Conservation (phyloP, 2,113 vertebrate genomes). For the Taxidea taxus region DNA sequence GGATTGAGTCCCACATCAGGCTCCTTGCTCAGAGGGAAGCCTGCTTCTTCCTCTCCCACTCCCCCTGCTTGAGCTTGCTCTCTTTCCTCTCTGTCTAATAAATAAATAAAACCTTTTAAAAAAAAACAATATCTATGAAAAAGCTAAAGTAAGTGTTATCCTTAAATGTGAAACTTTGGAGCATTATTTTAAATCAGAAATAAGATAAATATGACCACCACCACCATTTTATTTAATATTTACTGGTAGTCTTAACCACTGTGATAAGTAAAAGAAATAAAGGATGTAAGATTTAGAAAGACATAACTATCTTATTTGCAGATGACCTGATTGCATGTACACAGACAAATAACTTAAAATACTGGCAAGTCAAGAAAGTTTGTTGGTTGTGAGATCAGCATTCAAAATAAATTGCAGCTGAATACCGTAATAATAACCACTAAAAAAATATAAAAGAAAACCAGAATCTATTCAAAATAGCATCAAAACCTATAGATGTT, state of each 20-base stretch:
- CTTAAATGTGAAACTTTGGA: background rate
- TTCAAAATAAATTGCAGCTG: background rate
- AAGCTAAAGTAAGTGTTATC: background rate
- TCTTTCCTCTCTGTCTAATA: too few relatives aligned
- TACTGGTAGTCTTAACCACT: background rate
- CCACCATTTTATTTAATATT: background rate
- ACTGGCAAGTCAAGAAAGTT: background rate
- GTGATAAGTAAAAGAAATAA: background rate
- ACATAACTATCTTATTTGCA: background rate
- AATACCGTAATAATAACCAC: background rate
- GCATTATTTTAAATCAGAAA: background rate
- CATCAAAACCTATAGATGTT: background rate
- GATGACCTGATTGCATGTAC: background rate
- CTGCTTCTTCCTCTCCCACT: too few relatives aligned
- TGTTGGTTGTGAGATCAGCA: background rate
- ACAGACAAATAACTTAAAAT: conserved; percentile 3
- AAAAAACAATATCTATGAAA: background rate
- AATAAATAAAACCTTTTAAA: too few relatives aligned
- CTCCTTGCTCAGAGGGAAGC: too few relatives aligned
- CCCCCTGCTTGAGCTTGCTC: too few relatives aligned
- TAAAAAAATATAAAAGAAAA: background rate
- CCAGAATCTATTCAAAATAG: background rate
- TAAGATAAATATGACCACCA: background rate
- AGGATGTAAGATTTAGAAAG: background rate
- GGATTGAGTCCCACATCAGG: too few relatives aligned